Evolutionary conservation across 2,797 vertebrate species (phyloP).

Genomic region (Syncerus caffer): DNA sequence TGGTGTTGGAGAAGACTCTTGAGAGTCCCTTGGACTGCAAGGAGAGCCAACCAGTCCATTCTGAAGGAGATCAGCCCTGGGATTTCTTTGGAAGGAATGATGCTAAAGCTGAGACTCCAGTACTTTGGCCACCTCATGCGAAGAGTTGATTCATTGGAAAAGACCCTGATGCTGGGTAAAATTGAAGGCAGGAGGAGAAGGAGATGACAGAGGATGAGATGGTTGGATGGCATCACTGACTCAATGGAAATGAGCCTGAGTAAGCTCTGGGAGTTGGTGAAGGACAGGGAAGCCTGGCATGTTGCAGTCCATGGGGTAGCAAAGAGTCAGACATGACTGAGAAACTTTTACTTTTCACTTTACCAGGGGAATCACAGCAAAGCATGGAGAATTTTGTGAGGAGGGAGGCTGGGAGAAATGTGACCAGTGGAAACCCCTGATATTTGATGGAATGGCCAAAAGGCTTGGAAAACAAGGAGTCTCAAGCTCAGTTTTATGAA

Average conservation of each 20-base stretch:
- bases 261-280: not conserved
- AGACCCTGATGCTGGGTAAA: not conserved
- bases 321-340: not conserved
- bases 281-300: not conserved
- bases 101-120: not conserved
- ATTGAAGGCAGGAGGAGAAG: not conserved
- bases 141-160: not conserved
- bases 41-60: not conserved
- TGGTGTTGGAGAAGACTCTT: not conserved
- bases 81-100: not conserved
- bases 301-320: fast-evolving
- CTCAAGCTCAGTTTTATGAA: not conserved
- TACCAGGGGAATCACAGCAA: not conserved
- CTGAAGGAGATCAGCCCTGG: not conserved
- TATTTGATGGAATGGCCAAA: not conserved
- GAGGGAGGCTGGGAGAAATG: not conserved
- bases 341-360: not conserved
- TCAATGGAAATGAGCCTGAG: not conserved
- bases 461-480: not conserved
- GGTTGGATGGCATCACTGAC: not conserved
- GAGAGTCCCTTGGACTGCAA: not conserved
- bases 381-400: not conserved
- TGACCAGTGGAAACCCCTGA: not conserved
- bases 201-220: not conserved
- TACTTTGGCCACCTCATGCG: not conserved